Base-by-base conservation (phyloP, 1,140 invertebrate genomes). In the Drosophila sulfurigaster region DNA sequence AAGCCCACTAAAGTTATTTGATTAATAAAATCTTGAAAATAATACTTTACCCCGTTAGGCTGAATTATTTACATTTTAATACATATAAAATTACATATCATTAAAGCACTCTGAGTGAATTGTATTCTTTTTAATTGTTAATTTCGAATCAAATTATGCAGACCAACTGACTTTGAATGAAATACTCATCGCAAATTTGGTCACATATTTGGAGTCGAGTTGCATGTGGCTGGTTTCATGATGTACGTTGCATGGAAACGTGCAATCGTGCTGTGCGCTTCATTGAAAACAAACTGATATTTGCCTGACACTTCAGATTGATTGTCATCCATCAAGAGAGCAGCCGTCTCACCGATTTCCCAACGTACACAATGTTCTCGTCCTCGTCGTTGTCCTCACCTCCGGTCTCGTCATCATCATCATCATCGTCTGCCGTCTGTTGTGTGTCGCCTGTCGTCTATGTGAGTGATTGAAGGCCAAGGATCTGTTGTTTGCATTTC, bases 261-360 rank as follows among this genome's bases (percentile, higher is more conserved):
- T 38, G 80, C 80, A 74, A 71, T 78, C 83, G 77, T 87, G 75
- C 74, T 81, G 77, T 57, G 86, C 76, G 86, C 76, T 77, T 81
- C 75, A 86, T 79, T 86, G 81, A 85, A 89, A 91, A 87, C 82
- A 89, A 91, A 86, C 90, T 91, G 86, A 89, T 89, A 91, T 91
- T 91, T 89, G 89, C 83, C 82, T 86, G 89, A 91, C 89, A 91
- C 90, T 91, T 91, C 82, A 91, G 85, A 91, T 91, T 91, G 89
- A 91, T 91, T 91, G 90, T 91, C 89, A 91, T 91, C 88, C 89
- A 91, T 91, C 89, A 91, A 78, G 75, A 54, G 71, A 80, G 79
- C 68, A 77, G 79, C 57, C 49, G 41, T 48, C 41, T 35, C 52
- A 13, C 25, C 28, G 46, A 38, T 7, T 45, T 48, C 46, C 11